Conservation (phyloP, 30 jellyfish, hydroid and myxozoan species). For the Turritopsis rubra region DNA sequence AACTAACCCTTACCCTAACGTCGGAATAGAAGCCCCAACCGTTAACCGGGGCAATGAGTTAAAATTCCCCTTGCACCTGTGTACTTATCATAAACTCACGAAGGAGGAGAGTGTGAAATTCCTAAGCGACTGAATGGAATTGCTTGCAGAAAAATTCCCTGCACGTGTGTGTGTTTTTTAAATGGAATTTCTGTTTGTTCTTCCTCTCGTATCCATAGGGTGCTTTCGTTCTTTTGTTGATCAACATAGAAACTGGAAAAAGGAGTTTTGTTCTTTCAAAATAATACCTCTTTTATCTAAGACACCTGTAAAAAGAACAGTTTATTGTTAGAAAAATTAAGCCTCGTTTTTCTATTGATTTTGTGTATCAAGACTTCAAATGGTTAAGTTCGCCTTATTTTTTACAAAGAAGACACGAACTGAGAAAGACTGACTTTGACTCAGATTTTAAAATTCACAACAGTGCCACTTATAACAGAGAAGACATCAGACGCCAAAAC, state of each 20-base stretch:
- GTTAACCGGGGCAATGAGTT: too few species aligned
- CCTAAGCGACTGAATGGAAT: not conserved
- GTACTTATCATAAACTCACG: too few species aligned
- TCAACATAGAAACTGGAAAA: not conserved
- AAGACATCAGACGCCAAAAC: not conserved
- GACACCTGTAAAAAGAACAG: not conserved
- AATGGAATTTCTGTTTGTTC: not conserved
- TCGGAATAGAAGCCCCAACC: too few species aligned
- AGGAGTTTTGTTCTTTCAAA: not conserved
- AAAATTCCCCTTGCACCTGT: too few species aligned
- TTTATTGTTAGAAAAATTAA: not conserved
- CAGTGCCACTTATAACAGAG: not conserved
- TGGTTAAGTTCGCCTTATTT: not conserved
- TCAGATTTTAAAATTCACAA: not conserved
- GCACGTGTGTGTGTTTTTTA: not conserved
- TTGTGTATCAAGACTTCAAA: not conserved
- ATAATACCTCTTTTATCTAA: not conserved
- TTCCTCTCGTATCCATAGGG: not conserved
- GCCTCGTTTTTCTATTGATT: not conserved
- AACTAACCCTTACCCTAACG: too few species aligned
- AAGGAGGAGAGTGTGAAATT: not conserved
- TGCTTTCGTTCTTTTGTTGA: not conserved
- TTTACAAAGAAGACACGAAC: not conserved
- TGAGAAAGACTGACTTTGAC: not conserved
- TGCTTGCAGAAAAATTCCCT: not conserved